Evolutionary conservation across 1,140 invertebrate genomes (phyloP).

Genomic region (Heliothis subflexa): DNA sequence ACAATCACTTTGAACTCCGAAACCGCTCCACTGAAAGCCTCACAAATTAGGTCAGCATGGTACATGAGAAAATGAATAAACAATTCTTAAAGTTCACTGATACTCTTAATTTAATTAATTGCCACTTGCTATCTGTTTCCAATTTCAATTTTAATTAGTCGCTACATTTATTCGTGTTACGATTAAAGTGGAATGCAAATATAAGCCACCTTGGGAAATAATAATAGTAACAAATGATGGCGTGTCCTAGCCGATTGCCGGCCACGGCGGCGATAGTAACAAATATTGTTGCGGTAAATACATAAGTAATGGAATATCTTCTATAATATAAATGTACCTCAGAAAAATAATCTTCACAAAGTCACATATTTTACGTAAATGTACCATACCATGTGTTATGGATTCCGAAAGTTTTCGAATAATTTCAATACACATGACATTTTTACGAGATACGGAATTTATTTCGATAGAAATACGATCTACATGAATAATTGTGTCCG

Average conservation of each 20-base stretch:
- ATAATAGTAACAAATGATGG: too few relatives aligned
- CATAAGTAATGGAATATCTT: neutral
- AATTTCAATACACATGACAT: slow-evolving; percentile 36
- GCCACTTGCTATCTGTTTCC: neutral
- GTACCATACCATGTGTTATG: neutral
- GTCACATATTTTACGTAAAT: slow-evolving; percentile 26
- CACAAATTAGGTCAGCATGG: slow-evolving; percentile 30
- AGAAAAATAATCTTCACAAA: neutral
- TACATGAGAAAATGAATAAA: slow-evolving; percentile 24
- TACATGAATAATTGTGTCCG: neutral
- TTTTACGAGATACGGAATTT: slow-evolving; percentile 30
- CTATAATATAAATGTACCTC: neutral
- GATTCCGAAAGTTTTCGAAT: slow-evolving; percentile 21
- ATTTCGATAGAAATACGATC: slow-evolving; percentile 7
- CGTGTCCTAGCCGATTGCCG: too few relatives aligned
- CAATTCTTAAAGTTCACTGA: slow-evolving; percentile 10
- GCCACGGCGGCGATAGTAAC: too few relatives aligned
- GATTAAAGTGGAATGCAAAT: too few relatives aligned
- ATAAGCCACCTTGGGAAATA: too few relatives aligned
- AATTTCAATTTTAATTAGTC: neutral
- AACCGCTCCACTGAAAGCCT: slow-evolving; percentile 37
- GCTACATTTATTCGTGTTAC: too few relatives aligned
- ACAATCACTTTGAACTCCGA: slow-evolving; percentile 33
- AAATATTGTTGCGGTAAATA: too few relatives aligned
- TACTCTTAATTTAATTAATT: slow-evolving; percentile 9